A percentile compares a stretch with the other conserved stretches of the same genome.
phyloP scores from a whole-genome alignment of 2,113 vertebrate genomes.

The Phrynocephalus versicolor region DNA sequence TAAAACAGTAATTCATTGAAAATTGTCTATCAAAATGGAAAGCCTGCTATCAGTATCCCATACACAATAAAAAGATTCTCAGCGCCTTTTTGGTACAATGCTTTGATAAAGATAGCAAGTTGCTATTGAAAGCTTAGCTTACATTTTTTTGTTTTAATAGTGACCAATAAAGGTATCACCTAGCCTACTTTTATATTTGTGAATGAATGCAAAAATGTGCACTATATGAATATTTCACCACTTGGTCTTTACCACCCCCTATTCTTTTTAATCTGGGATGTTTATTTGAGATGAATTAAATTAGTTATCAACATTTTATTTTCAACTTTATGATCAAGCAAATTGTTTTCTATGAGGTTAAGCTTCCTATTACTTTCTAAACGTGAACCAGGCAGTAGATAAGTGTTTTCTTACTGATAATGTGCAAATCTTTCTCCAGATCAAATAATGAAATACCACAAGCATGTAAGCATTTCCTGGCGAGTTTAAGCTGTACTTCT shows the following conservation, averaged over 20 bases:
- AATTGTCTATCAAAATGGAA: neutral
- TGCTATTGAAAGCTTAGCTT: too few species aligned
- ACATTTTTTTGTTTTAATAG: too few species aligned
- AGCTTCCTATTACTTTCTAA: neutral
- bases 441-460: constrained; percentile 98
- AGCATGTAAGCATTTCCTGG: constrained; percentile 97
- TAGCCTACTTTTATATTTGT: too few species aligned
- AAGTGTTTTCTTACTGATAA: constrained; percentile 89
- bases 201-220: neutral
- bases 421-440: constrained; percentile 97
- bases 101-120: too few species aligned
- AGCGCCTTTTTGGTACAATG: too few species aligned
- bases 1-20: neutral
- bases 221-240: neutral
- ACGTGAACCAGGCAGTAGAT: neutral
- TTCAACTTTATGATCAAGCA: too few species aligned
- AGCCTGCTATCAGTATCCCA: neutral
- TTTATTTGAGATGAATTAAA: neutral
- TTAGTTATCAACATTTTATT: neutral
- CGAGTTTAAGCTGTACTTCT: constrained; percentile 97
- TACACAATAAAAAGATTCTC: too few species aligned
- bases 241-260: neutral
- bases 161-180: too few species aligned
- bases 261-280: neutral
- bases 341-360: neutral